phyloP scores from a whole-genome alignment of 2,888 invertebrate genomes.

The Drosophila algonquin region DNA sequence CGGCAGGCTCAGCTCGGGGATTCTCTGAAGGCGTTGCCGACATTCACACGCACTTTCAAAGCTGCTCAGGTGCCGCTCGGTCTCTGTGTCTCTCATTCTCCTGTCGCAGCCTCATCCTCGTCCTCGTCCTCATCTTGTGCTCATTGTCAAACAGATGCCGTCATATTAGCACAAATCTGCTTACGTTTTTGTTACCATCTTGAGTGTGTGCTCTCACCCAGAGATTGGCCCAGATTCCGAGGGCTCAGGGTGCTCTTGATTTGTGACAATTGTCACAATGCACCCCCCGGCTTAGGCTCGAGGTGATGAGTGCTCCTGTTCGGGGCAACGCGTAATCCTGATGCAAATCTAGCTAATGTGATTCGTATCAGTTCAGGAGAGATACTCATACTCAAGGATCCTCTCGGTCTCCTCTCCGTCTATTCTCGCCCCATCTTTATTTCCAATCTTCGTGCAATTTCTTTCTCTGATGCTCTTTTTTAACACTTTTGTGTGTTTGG shows the following conservation, averaged over 20 bases:
- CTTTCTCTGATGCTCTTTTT: constrained; percentile 58
- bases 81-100: not conserved
- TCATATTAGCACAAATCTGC: constrained; percentile 79
- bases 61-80: constrained; percentile 1
- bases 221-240: constrained; percentile 60
- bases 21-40: constrained; percentile 55
- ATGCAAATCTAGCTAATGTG: constrained; percentile 80
- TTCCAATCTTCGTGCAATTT: constrained; percentile 14
- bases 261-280: constrained; percentile 75
- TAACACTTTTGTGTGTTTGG: constrained; percentile 67
- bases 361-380: constrained; percentile 58
- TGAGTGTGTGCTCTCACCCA: constrained; percentile 51
- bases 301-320: constrained; percentile 59
- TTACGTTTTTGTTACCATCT: constrained; percentile 68
- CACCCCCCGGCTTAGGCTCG: constrained; percentile 47
- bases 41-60: constrained; percentile 64
- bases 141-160: constrained; percentile 71
- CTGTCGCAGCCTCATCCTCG: not conserved
- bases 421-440: constrained; percentile 15
- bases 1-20: constrained; percentile 18
- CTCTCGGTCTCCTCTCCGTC: not conserved
- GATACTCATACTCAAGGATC: not conserved
- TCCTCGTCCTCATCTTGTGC: constrained; percentile 24
- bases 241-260: constrained; percentile 57
- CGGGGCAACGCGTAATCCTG: constrained; percentile 62